These are phyloP conservation scores for Drosophila paranaensis DNA, from an alignment of 2,888 invertebrate species.

Conservation along the genomic window DNA sequence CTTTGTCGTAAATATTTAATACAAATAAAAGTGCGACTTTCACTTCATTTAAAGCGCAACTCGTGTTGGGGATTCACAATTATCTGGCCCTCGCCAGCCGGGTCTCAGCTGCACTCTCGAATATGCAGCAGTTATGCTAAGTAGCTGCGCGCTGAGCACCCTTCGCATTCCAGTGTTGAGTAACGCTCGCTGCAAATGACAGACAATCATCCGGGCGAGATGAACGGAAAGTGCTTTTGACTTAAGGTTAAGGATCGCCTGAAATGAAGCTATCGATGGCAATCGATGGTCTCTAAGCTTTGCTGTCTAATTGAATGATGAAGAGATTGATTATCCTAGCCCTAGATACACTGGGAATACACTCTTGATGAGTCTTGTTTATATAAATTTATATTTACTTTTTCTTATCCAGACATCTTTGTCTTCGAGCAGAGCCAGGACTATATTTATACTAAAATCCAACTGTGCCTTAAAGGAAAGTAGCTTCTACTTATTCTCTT, in stretches of 20 bases:
- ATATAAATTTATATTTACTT: no score
- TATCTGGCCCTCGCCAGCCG: conserved; percentile 7
- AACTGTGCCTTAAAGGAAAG: no score
- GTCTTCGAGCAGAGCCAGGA: no score
- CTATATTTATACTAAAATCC: no score
- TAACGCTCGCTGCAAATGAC: conserved; percentile 1
- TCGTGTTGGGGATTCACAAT: conserved; percentile 42
- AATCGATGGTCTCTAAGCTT: background rate
- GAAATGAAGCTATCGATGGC: background rate
- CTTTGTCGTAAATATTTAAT: conserved; percentile 69
- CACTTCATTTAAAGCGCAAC: conserved; percentile 67
- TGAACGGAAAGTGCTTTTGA: background rate
- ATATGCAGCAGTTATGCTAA: conserved; percentile 24
- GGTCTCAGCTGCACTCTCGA: conserved; percentile 34
- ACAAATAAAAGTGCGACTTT: conserved; percentile 73
- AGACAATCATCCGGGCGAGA: background rate
- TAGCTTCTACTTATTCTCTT: background rate
- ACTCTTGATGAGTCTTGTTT: no score
- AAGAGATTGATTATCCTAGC: no score
- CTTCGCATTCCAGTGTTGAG: background rate
- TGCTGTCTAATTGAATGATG: background rate
- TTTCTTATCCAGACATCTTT: no score
- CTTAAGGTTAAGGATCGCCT: background rate
- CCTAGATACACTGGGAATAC: no score
- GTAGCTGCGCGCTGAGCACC: conserved; percentile 14